Evolutionary conservation across 2,113 vertebrate genomes (phyloP).

Genomic region (Stictonetta naevosa): DNA sequence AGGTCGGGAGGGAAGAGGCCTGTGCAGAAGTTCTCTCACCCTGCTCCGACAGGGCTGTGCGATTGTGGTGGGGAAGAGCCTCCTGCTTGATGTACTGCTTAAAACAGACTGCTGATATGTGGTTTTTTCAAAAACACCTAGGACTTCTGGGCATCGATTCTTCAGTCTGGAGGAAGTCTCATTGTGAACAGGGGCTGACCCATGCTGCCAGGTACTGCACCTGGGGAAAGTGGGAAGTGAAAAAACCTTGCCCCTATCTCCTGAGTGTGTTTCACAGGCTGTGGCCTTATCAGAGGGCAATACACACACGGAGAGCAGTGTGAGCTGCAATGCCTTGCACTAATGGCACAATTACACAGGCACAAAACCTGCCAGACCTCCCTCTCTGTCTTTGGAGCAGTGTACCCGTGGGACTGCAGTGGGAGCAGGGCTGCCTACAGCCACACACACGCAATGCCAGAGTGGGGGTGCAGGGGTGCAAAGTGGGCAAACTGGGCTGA

Average conservation of each 20-base stretch:
- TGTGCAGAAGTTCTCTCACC: not conserved
- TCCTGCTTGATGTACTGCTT: not conserved
- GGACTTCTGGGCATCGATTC: not conserved
- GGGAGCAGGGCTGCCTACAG: not conserved
- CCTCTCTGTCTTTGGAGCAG: too few relatives aligned
- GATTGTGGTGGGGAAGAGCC: not conserved
- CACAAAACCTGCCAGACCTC: too few relatives aligned
- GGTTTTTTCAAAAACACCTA: not conserved
- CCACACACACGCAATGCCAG: too few relatives aligned
- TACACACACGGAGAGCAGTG: accelerated
- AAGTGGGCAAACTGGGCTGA: not conserved
- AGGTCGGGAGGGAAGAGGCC: not conserved
- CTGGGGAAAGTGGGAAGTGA: not conserved
- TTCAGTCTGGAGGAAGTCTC: not conserved
- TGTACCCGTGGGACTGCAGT: too few relatives aligned
- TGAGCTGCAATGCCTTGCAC: not conserved
- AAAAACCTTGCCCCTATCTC: not conserved
- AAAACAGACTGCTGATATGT: too few relatives aligned
- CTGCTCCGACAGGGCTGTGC: not conserved
- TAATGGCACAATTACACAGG: not conserved
- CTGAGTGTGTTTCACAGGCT: not conserved
- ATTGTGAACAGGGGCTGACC: not conserved
- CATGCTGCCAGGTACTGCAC: not conserved
- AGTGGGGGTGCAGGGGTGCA: not conserved
- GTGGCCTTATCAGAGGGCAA: not conserved